These are phyloP conservation scores for Drosophila antonietae DNA, from an alignment of 2,888 invertebrate species.

Conservation along the genomic window DNA sequence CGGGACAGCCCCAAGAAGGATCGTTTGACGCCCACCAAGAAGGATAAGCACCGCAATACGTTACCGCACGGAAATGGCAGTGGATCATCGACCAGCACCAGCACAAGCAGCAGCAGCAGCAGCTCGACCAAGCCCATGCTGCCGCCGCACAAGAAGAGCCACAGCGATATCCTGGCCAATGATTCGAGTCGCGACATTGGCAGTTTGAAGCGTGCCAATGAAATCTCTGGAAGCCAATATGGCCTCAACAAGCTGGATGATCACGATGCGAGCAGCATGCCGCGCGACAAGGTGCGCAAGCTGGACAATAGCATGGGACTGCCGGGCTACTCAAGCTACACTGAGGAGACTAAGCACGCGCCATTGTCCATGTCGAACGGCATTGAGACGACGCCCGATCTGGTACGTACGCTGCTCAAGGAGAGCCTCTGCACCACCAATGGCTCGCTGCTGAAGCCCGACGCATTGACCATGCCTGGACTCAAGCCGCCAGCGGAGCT, in stretches of 20 bases:
- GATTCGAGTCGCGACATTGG: constrained; percentile 41
- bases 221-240: constrained; percentile 63
- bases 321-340: constrained; percentile 38
- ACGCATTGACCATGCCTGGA: constrained; percentile 74
- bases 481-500: constrained; percentile 81
- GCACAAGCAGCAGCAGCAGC: neutral
- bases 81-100: neutral
- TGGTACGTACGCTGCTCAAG: constrained; percentile 89
- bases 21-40: constrained; percentile 79
- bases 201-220: constrained; percentile 75
- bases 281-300: constrained; percentile 82
- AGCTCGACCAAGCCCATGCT: constrained; percentile 56
- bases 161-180: constrained; percentile 56
- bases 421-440: constrained; percentile 86
- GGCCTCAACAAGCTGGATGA: constrained; percentile 70
- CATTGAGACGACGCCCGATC: constrained; percentile 89
- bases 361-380: constrained; percentile 86
- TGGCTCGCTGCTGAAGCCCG: constrained; percentile 77
- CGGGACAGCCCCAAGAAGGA: constrained; percentile 83
- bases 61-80: constrained; percentile 24
- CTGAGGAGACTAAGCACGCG: constrained; percentile 65
- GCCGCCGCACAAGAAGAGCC: constrained; percentile 68
- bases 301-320: constrained; percentile 64
- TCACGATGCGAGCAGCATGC: constrained; percentile 57
- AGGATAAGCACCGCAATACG: constrained; percentile 81